A percentile compares a stretch with the other conserved stretches of the same genome.
Conservation (phyloP, 2,113 vertebrate species). For the Anoplopoma fimbria region DNA sequence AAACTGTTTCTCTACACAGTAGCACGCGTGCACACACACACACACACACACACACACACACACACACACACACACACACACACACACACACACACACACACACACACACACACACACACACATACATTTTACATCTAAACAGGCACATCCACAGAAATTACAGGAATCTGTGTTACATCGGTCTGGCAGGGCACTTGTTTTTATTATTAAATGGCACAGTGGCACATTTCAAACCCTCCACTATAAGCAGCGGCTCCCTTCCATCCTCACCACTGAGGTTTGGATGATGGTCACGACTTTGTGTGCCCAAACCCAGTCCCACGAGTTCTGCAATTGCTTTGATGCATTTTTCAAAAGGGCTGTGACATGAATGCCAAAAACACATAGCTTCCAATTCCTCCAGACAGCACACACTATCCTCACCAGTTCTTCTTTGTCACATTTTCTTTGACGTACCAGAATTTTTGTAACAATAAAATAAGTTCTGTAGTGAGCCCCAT, state of each 20-base stretch:
- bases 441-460: constrained; percentile 43
- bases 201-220: constrained; percentile 59
- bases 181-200: constrained; percentile 38
- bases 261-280: constrained; percentile 59
- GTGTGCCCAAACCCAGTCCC: constrained; percentile 73
- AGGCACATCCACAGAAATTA: constrained; percentile 39
- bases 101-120: neutral
- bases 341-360: constrained; percentile 83
- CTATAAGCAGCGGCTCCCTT: constrained; percentile 41
- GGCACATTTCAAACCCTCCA: constrained; percentile 56
- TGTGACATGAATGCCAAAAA: constrained; percentile 78
- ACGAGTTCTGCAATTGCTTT: constrained; percentile 74
- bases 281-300: constrained; percentile 77
- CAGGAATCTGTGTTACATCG: constrained; percentile 35
- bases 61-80: neutral
- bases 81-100: neutral
- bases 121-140: constrained; percentile 26
- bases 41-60: neutral
- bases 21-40: neutral
- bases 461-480: constrained; percentile 58
- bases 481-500: constrained; percentile 50
- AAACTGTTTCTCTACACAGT: constrained; percentile 54
- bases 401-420: constrained; percentile 65
- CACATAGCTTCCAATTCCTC: constrained; percentile 65
- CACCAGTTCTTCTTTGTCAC: constrained; percentile 63